These are phyloP conservation scores for Saccostrea echinata DNA, from an alignment of 1,140 invertebrate species.

Conservation along the genomic window DNA sequence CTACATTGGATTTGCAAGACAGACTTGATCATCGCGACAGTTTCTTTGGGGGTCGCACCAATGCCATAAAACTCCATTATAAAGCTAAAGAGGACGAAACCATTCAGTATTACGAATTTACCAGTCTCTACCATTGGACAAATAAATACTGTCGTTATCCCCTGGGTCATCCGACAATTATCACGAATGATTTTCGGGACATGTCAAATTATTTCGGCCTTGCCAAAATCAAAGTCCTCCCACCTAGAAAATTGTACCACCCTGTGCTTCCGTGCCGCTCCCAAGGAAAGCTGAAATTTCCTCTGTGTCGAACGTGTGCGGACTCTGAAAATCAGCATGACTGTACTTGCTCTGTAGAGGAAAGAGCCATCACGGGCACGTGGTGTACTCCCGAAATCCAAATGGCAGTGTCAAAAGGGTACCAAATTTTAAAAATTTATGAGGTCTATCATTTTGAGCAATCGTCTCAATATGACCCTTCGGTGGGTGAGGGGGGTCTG, in stretches of 20 bases:
- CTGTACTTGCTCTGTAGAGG: constrained; percentile 47
- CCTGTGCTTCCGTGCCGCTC: constrained; percentile 49
- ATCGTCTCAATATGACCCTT: constrained; percentile 28
- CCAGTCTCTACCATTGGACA: constrained; percentile 43
- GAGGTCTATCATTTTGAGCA: constrained; percentile 75
- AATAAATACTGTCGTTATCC: constrained; percentile 49
- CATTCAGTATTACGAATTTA: constrained; percentile 57
- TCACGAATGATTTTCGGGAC: constrained; percentile 33
- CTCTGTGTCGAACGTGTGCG: constrained; percentile 53
- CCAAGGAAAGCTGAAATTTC: constrained; percentile 53
- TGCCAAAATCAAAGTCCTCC: constrained; percentile 48
- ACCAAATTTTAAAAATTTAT: constrained; percentile 74
- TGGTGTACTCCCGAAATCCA: constrained; percentile 78
- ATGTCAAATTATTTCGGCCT: constrained; percentile 41
- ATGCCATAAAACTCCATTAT: constrained; percentile 52
- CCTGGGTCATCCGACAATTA: constrained; percentile 46
- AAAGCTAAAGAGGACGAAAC: constrained; percentile 46
- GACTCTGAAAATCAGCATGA: constrained; percentile 27
- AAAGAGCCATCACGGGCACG: constrained; percentile 75
- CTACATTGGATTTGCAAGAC: constrained; percentile 41
- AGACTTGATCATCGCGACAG: constrained; percentile 47
- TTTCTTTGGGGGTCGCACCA: constrained; percentile 55
- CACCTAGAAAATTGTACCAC: constrained; percentile 46
- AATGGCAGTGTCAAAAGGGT: constrained; percentile 74
- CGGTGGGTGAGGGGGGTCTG: constrained; percentile 27